phyloP scores from a whole-genome alignment of 2,888 invertebrate species.

The Dynastes hyllus region DNA sequence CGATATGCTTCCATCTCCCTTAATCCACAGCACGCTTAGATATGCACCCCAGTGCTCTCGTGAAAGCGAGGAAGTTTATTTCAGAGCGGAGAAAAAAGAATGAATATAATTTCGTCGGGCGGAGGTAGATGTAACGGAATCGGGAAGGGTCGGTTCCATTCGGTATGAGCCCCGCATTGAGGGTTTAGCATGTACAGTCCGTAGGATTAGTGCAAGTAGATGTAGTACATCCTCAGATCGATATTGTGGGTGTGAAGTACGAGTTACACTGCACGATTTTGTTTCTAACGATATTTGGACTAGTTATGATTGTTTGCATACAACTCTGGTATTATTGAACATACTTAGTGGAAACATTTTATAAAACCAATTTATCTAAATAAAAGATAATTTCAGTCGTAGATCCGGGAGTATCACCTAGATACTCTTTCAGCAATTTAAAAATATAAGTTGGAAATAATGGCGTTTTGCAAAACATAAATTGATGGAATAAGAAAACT shows the following conservation, averaged over 20 bases:
- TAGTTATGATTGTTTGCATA: not conserved
- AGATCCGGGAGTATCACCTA: too few species aligned
- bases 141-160: constrained; percentile 19
- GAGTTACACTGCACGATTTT: constrained; percentile 54
- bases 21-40: not conserved
- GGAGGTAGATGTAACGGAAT: constrained; percentile 29
- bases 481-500: too few species aligned
- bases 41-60: constrained; percentile 34
- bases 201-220: constrained; percentile 59
- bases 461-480: too few species aligned
- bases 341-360: too few species aligned
- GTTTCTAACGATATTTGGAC: not conserved
- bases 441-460: too few species aligned
- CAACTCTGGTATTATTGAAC: too few species aligned
- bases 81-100: constrained; percentile 32
- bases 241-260: constrained; percentile 60
- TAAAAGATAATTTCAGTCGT: too few species aligned
- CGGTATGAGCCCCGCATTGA: constrained; percentile 16
- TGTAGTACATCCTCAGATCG: constrained; percentile 58
- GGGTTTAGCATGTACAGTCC: constrained; percentile 48
- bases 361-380: too few species aligned
- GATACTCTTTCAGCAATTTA: too few species aligned
- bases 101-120: constrained; percentile 32
- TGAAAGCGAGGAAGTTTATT: constrained; percentile 40
- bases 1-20: not conserved